Percentiles rank a stretch among this genome's conserved stretches.
Evolutionary conservation across 2,888 invertebrate species (phyloP).

Genomic region (Noctua janthe): DNA sequence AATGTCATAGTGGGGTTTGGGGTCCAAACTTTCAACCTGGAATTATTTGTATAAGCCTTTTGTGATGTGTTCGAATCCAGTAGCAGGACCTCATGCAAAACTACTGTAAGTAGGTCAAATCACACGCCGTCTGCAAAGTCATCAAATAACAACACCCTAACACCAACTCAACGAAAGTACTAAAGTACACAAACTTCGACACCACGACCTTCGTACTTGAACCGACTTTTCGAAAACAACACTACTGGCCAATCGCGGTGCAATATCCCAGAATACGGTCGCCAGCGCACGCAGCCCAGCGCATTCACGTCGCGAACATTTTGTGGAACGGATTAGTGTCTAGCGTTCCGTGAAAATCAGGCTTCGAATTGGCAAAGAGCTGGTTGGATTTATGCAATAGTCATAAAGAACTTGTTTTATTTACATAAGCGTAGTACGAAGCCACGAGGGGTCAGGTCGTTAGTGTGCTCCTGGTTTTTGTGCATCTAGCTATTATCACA

Average conservation of each 20-base stretch:
- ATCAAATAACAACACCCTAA: constrained; percentile 2
- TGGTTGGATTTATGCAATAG: constrained; percentile 86
- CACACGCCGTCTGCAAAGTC: background rate
- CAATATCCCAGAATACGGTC: constrained; percentile 74
- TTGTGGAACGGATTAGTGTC: constrained; percentile 82
- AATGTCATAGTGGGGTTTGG: background rate
- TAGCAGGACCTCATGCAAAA: too few species aligned
- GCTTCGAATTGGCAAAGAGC: constrained; percentile 85
- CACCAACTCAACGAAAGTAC: constrained; percentile 22
- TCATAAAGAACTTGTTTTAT: constrained; percentile 86
- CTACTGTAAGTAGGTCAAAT: constrained; percentile 21
- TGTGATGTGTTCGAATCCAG: background rate
- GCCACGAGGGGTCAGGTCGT: constrained; percentile 78
- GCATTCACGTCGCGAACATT: constrained; percentile 73
- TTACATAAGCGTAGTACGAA: constrained; percentile 80
- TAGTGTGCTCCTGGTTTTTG: constrained; percentile 76
- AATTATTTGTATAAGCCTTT: background rate
- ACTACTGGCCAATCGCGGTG: constrained; percentile 63
- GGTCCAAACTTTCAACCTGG: background rate
- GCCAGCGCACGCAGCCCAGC: constrained; percentile 67
- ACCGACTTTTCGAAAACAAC: constrained; percentile 63
- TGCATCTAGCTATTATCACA: constrained; percentile 61
- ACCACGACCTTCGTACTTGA: constrained; percentile 66
- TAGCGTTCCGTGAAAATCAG: constrained; percentile 87
- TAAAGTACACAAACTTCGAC: constrained; percentile 51